phyloP scores from a whole-genome alignment of 2,888 invertebrate species.

The Axea sp. region DNA sequence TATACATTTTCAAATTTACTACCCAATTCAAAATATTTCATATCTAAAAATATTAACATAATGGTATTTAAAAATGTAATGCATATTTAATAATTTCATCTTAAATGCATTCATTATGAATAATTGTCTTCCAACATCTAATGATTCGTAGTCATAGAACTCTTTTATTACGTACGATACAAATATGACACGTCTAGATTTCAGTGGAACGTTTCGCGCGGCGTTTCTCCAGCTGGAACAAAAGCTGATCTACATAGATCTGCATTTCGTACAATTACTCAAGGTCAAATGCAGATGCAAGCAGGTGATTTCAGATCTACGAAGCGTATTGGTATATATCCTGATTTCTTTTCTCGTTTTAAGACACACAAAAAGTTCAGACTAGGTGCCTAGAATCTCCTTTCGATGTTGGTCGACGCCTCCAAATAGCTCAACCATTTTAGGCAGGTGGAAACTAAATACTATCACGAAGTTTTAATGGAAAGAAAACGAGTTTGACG shows the following conservation, averaged over 20 bases:
- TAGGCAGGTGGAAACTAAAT: conserved; percentile 76
- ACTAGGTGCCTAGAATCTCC: conserved; percentile 73
- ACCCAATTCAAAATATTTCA: no score
- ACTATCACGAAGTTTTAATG: conserved; percentile 65
- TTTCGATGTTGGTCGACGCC: conserved; percentile 64
- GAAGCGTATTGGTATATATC: conserved; percentile 74
- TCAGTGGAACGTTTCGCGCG: no score
- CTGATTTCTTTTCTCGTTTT: conserved; percentile 68
- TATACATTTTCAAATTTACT: no score
- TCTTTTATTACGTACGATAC: no score
- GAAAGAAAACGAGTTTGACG: conserved; percentile 66
- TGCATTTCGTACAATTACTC: conserved; percentile 72
- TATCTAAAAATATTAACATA: no score
- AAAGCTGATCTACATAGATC: conserved; percentile 57
- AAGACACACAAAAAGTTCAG: conserved; percentile 73
- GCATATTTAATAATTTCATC: no score
- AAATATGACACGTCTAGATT: no score
- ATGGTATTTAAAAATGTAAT: no score
- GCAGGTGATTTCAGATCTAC: conserved; percentile 72
- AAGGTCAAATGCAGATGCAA: conserved; percentile 72
- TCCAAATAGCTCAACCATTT: conserved; percentile 68
- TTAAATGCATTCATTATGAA: no score
- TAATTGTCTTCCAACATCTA: no score
- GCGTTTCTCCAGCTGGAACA: no score
- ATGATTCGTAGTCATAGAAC: no score